Percentiles rank a stretch among this genome's conserved stretches.
Evolutionary conservation across 2,797 vertebrate species (phyloP).

Genomic region (Halcyon badia): DNA sequence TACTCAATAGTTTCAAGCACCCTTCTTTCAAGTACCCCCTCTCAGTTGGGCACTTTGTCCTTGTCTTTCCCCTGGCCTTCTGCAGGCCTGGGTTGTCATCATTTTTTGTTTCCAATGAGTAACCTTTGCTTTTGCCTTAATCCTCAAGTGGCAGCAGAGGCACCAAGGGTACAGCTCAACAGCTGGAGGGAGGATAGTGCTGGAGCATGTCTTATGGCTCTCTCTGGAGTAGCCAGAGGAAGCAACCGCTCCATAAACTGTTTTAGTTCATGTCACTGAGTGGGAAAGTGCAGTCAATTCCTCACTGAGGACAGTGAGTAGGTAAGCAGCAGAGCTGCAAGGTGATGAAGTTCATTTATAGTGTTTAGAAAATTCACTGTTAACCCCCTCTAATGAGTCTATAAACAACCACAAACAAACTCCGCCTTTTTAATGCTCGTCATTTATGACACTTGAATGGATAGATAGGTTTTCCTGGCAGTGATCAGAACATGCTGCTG

Average conservation of each 20-base stretch:
- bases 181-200: fast-evolving
- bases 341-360: not conserved
- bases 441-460: not conserved
- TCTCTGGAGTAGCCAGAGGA: not conserved
- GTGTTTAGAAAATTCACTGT: not conserved
- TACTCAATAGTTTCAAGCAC: not conserved
- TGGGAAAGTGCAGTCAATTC: not conserved
- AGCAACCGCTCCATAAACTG: not conserved
- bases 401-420: not conserved
- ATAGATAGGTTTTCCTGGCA: not conserved
- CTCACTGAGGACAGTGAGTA: fast-evolving
- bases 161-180: fast-evolving
- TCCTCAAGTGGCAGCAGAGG: not conserved
- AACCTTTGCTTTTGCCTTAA: not conserved
- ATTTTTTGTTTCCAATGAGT: not conserved
- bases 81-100: not conserved
- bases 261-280: fast-evolving
- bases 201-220: not conserved
- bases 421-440: not conserved
- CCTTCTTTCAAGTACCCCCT: not conserved
- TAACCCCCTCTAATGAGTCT: not conserved
- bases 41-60: not conserved
- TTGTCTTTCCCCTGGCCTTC: not conserved
- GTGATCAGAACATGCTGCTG: not conserved
- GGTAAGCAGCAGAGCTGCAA: not conserved